A percentile compares a stretch with the other conserved stretches of the same genome.
These are phyloP conservation scores for Chrysemys picta DNA, from an alignment of 2,113 vertebrate species.

Conservation along the genomic window DNA sequence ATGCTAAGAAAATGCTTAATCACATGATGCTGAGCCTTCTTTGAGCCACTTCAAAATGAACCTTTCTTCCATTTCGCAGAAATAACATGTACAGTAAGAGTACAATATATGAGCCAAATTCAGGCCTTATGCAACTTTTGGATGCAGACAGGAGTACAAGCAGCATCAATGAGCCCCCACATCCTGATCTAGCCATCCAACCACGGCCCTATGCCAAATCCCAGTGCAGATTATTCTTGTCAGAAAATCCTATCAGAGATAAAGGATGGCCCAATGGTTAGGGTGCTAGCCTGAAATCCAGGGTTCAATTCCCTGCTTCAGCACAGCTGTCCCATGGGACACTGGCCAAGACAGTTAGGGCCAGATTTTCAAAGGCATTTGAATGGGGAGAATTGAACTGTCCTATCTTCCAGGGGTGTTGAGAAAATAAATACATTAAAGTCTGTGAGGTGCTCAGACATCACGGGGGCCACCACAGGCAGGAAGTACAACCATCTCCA, in stretches of 20 bases:
- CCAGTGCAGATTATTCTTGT: not conserved
- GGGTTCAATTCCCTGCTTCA: not conserved
- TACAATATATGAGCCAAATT: not conserved
- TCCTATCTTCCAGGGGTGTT: accelerated
- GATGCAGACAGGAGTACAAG: not conserved
- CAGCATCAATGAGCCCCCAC: not conserved
- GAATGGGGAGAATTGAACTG: not conserved
- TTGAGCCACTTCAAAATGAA: not conserved
- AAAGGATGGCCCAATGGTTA: not conserved
- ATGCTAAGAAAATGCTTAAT: not conserved
- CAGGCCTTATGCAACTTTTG: not conserved
- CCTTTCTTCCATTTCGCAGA: not conserved
- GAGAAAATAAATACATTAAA: not conserved
- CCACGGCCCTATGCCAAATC: not conserved
- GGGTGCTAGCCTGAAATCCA: not conserved
- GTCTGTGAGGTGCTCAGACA: not conserved
- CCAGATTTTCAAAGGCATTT: not conserved
- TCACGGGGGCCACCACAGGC: not conserved
- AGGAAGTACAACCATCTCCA: not conserved
- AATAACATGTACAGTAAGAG: not conserved
- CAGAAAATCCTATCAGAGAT: not conserved
- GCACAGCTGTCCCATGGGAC: not conserved
- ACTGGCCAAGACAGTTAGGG: not conserved
- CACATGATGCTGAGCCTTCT: not conserved
- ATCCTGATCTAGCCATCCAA: not conserved